Conservation (phyloP, 2,113 vertebrate genomes). For the Grantiella picta region DNA sequence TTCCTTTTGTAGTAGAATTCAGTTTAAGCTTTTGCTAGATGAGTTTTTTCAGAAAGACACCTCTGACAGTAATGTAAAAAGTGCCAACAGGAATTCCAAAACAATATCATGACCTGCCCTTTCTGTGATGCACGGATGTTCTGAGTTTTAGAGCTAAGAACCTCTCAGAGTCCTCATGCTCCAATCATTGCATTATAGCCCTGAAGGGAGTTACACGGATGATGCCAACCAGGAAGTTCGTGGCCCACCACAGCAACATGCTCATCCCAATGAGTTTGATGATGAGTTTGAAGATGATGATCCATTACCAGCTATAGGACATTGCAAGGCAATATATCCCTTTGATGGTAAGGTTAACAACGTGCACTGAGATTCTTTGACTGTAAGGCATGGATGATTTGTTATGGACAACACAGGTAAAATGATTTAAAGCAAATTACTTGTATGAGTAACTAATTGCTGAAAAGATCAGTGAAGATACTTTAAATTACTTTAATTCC, state of each 20-base stretch:
- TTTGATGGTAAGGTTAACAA: slow-evolving; percentile 86
- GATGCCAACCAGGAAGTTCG: slow-evolving; percentile 92
- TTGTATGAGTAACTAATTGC: neutral
- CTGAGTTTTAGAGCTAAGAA: neutral
- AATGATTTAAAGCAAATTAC: neutral
- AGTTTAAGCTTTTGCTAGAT: neutral
- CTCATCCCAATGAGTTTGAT: slow-evolving; percentile 89
- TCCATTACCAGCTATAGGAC: slow-evolving; percentile 92
- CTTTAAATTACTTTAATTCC: neutral
- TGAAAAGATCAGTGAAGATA: neutral
- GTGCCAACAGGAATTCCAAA: neutral
- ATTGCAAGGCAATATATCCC: slow-evolving; percentile 96
- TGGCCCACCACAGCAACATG: slow-evolving; percentile 78
- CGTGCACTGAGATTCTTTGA: fast-evolving
- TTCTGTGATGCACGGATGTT: fast-evolving
- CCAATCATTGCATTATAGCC: slow-evolving; percentile 66
- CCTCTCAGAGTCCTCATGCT: neutral
- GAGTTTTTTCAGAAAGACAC: neutral
- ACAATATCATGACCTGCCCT: fast-evolving
- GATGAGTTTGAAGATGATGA: slow-evolving; percentile 98
- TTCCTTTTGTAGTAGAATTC: neutral
- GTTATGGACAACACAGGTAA: neutral
- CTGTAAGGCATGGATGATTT: neutral
- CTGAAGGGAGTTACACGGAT: slow-evolving; percentile 97
- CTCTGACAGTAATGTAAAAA: neutral